These are phyloP conservation scores for Apostichopus californicus DNA, from an alignment of 35 echinoderm and acorn worm genomes.

Conservation along the genomic window DNA sequence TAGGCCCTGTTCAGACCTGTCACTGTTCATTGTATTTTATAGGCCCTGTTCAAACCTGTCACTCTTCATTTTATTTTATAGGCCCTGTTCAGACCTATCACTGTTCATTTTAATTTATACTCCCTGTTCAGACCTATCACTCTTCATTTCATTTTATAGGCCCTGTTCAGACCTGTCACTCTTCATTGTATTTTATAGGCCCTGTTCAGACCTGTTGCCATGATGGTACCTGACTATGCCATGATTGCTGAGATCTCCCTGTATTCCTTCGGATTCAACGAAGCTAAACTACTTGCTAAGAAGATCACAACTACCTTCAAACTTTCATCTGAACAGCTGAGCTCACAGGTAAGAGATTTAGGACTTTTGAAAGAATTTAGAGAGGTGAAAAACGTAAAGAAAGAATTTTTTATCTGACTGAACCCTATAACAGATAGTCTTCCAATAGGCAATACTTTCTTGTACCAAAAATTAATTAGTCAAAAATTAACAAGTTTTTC, in stretches of 20 bases:
- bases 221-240: slow-evolving; percentile 99
- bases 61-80: too few species aligned
- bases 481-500: too few species aligned
- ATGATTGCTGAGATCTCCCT: slow-evolving; percentile 99
- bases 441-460: too few species aligned
- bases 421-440: too few species aligned
- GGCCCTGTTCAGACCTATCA: too few species aligned
- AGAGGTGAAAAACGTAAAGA: too few species aligned
- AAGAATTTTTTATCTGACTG: too few species aligned
- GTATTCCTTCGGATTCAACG: slow-evolving; percentile 95
- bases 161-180: slow-evolving; percentile 86
- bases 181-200: slow-evolving; percentile 58
- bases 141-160: slow-evolving; percentile 47
- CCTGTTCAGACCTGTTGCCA: slow-evolving; percentile 92
- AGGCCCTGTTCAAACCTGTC: too few species aligned
- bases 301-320: slow-evolving; percentile 99
- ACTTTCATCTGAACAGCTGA: slow-evolving; percentile 97
- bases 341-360: slow-evolving; percentile 81
- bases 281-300: slow-evolving; percentile 93
- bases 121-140: slow-evolving; percentile 19
- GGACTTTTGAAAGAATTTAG: neutral
- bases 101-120: too few species aligned
- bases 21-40: too few species aligned
- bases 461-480: too few species aligned
- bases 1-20: neutral